These are phyloP conservation scores for Helleia helle DNA, from an alignment of 2,888 invertebrate species.

Conservation along the genomic window DNA sequence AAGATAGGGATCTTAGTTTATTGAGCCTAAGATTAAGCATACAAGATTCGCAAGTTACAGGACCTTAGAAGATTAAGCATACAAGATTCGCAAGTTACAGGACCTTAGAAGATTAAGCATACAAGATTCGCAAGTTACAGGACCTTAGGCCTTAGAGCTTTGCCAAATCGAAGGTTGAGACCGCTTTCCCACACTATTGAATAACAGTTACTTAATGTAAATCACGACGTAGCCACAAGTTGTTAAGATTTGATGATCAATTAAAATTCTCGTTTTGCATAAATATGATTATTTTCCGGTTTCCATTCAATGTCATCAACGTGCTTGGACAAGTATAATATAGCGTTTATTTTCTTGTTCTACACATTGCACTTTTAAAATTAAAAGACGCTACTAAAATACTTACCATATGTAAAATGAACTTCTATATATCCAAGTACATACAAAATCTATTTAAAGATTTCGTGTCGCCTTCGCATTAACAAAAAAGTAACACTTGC, in stretches of 20 bases:
- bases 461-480: slow-evolving; percentile 6
- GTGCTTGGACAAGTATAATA: background rate
- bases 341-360: background rate
- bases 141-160: too few relatives aligned
- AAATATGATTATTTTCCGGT: slow-evolving; percentile 5
- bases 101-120: too few relatives aligned
- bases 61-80: too few relatives aligned
- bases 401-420: slow-evolving; percentile 43
- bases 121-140: background rate
- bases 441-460: background rate
- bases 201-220: too few relatives aligned
- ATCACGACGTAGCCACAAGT: background rate
- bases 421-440: background rate
- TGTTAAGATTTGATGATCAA: background rate
- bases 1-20: too few relatives aligned
- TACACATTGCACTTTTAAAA: background rate
- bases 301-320: slow-evolving; percentile 7
- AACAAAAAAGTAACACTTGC: slow-evolving; percentile 48
- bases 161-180: too few relatives aligned
- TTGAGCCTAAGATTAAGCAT: too few relatives aligned
- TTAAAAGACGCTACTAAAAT: slow-evolving; percentile 21
- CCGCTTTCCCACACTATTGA: too few relatives aligned
- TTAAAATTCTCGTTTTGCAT: slow-evolving; percentile 2
- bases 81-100: too few relatives aligned
- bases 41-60: too few relatives aligned